Base-by-base conservation (phyloP, 2,888 invertebrate genomes). In the Chloromyia formosa region DNA sequence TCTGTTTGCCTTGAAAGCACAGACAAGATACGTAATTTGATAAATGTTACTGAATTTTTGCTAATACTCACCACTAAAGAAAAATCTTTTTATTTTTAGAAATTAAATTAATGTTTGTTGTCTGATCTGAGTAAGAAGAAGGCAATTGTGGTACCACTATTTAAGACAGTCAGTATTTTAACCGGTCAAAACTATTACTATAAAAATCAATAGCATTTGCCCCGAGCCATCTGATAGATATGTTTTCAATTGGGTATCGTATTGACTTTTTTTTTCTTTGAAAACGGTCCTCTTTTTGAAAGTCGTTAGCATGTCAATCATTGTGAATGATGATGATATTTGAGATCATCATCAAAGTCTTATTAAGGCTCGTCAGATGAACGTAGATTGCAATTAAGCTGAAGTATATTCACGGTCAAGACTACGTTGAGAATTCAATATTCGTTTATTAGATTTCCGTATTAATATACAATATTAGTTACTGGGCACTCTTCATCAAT, bases 251-350 rank as follows among this genome's bases (percentile, higher is more conserved):
- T 49, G 49, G 49, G 49, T 49, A 49, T 49, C 49, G 16, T 49
- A 49, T n/a, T n/a, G 49, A 49, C 2, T 12, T n/a, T 7, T n/a
- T n/a, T 49, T 16, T 56, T 56, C 10, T 56, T 5, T 20, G 16
- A 20, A 20, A 18, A 56, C 16, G 56, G 18, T 5, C 18, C 4
- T 56, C 22, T 7, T 7, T n/a, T n/a, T 16, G 62, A 64, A 64
- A 16, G 40, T 40, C 40, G 40, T 64, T 64, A 64, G 18, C 62
- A 64, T 64, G 62, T 64, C 62, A 64, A 64, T 64, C 62, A 64
- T 61, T 27, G 12, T 40, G 16, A 42, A 12, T 16, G 42, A 49
- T 49, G 23, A 20, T 64, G 18, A 64, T 40, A 16, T 64, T 64
- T 5, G 14, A 40, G 62, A 64, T 64, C 62, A 23, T 23, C 42